phyloP scores from a whole-genome alignment of 2,888 invertebrate genomes.

The Lycaena phlaeas region DNA sequence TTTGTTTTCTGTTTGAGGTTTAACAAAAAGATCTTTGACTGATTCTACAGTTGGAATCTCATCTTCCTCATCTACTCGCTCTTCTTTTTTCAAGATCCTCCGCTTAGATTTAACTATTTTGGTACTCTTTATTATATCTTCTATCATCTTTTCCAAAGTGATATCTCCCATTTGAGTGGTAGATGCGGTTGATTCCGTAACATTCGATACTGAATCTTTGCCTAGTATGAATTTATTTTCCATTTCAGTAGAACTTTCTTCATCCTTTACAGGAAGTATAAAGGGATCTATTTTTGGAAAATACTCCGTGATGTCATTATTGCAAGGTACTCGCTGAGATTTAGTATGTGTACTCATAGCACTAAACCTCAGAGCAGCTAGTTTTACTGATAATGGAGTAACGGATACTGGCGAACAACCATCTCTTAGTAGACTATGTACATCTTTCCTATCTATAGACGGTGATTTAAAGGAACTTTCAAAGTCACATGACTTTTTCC shows the following conservation, averaged over 20 bases:
- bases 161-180: slow-evolving; percentile 69
- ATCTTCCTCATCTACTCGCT: slow-evolving; percentile 30
- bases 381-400: slow-evolving; percentile 74
- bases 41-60: slow-evolving; percentile 40
- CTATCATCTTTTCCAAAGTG: slow-evolving; percentile 74
- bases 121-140: slow-evolving; percentile 75
- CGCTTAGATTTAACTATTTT: slow-evolving; percentile 59
- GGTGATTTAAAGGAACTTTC: slow-evolving; percentile 63
- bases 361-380: slow-evolving; percentile 73
- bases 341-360: slow-evolving; percentile 57
- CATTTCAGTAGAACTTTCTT: slow-evolving; percentile 62
- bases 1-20: slow-evolving; percentile 54
- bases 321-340: slow-evolving; percentile 38
- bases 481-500: slow-evolving; percentile 61
- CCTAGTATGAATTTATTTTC: slow-evolving; percentile 62
- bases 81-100: slow-evolving; percentile 40
- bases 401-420: slow-evolving; percentile 65
- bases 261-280: slow-evolving; percentile 50
- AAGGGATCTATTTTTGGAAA: slow-evolving; percentile 66
- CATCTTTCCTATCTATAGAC: slow-evolving; percentile 55
- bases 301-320: slow-evolving; percentile 61
- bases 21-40: slow-evolving; percentile 55
- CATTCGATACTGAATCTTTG: slow-evolving; percentile 44
- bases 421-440: slow-evolving; percentile 53
- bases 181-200: slow-evolving; percentile 57